Evolutionary conservation across 2,888 invertebrate species (phyloP).

Genomic region (Gymnosoma rotundatum): DNA sequence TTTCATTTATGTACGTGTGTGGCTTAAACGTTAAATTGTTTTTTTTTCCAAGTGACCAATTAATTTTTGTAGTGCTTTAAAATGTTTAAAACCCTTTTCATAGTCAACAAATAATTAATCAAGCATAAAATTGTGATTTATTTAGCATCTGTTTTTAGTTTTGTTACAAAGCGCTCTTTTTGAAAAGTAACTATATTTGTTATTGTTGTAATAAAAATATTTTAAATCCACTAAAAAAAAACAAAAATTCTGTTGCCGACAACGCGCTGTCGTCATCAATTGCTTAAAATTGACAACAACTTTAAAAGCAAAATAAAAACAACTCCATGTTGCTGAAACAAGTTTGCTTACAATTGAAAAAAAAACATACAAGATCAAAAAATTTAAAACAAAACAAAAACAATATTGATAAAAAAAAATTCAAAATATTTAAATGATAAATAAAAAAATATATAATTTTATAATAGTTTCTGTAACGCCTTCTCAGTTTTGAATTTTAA

Average conservation of each 20-base stretch:
- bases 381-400: neutral
- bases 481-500: conserved; percentile 32
- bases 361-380: conserved; percentile 15
- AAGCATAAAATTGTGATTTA: conserved; percentile 57
- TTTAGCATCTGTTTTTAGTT: conserved; percentile 58
- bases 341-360: conserved; percentile 54
- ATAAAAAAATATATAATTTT: neutral
- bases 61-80: conserved; percentile 21
- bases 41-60: conserved; percentile 7
- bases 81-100: conserved; percentile 39
- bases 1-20: conserved; percentile 19
- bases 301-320: conserved; percentile 35
- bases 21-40: neutral
- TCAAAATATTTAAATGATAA: conserved; percentile 60
- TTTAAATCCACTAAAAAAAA: conserved; percentile 8
- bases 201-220: conserved; percentile 52
- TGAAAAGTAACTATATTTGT: neutral
- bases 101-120: conserved; percentile 36
- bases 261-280: conserved; percentile 64
- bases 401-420: conserved; percentile 29
- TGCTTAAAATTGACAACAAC: conserved; percentile 49
- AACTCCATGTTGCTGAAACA: conserved; percentile 58
- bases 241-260: conserved; percentile 18
- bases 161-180: conserved; percentile 21
- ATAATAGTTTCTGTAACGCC: conserved; percentile 49